A percentile compares a stretch with the other conserved stretches of the same genome.
These are phyloP conservation scores for Sericinus montela DNA, from an alignment of 2,888 invertebrate species.

Conservation along the genomic window DNA sequence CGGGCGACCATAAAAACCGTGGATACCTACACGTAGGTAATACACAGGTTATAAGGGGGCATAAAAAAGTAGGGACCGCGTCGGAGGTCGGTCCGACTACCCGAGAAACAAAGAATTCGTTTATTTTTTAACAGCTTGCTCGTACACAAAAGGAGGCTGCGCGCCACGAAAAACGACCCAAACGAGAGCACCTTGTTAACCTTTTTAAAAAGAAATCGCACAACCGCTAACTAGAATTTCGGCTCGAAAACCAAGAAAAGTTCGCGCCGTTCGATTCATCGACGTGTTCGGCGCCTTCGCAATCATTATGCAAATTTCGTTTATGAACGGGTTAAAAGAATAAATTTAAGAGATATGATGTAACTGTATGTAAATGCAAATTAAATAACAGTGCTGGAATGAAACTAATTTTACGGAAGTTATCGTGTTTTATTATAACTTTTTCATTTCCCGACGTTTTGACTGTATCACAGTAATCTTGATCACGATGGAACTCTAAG, in stretches of 20 bases:
- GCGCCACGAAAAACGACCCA: slow-evolving; percentile 74
- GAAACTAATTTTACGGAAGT: too few species aligned
- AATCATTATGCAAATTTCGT: slow-evolving; percentile 72
- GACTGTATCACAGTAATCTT: too few species aligned
- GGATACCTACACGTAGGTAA: slow-evolving; percentile 79
- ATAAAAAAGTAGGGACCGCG: slow-evolving; percentile 77
- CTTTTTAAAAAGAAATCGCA: slow-evolving; percentile 77
- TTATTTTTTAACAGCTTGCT: slow-evolving; percentile 79
- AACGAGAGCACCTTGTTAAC: slow-evolving; percentile 77
- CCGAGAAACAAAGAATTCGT: slow-evolving; percentile 79
- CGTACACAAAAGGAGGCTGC: slow-evolving; percentile 75
- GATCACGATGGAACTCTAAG: too few species aligned
- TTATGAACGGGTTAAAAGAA: slow-evolving; percentile 23
- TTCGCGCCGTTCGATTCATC: slow-evolving; percentile 49
- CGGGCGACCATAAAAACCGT: slow-evolving; percentile 75
- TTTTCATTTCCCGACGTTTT: too few species aligned
- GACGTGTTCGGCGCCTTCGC: slow-evolving; percentile 68
- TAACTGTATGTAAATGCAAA: not conserved
- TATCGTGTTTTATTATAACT: too few species aligned
- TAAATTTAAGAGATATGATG: not conserved
- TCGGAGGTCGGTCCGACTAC: slow-evolving; percentile 77
- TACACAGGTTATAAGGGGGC: slow-evolving; percentile 77
- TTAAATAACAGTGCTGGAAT: too few species aligned
- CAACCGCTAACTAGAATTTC: slow-evolving; percentile 76
- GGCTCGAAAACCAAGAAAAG: slow-evolving; percentile 76